Conservation (phyloP, 2,113 vertebrate species). For the Hyperopisus bebe region DNA sequence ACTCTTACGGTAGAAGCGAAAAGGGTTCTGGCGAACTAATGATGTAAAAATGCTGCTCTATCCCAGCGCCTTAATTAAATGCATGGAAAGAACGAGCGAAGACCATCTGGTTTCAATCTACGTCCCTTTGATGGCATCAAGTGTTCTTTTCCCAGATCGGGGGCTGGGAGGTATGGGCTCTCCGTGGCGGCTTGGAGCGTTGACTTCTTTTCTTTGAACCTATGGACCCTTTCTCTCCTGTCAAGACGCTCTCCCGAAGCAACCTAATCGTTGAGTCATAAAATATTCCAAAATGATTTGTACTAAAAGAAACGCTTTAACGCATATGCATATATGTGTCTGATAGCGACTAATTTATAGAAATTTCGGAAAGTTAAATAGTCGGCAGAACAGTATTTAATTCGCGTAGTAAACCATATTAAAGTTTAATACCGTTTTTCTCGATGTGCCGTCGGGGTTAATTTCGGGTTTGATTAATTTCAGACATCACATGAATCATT, state of each 20-base stretch:
- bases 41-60: conserved; percentile 81
- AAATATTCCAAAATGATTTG: conserved; percentile 28
- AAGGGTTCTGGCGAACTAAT: conserved; percentile 72
- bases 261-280: conserved; percentile 22
- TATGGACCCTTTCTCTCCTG: conserved; percentile 46
- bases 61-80: conserved; percentile 95
- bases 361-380: not conserved
- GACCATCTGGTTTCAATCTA: conserved; percentile 97
- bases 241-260: conserved; percentile 30
- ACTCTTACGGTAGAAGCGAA: conserved; percentile 47
- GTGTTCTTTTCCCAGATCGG: conserved; percentile 92
- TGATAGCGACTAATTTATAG: not conserved
- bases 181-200: conserved; percentile 72
- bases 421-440: not conserved
- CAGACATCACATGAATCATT: not conserved
- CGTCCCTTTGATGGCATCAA: conserved; percentile 98
- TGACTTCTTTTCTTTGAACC: conserved; percentile 59
- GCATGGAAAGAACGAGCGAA: conserved; percentile 81
- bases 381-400: not conserved
- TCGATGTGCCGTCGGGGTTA: not conserved
- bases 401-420: not conserved
- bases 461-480: not conserved
- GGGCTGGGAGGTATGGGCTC: conserved; percentile 80
- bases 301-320: conserved; percentile 18
- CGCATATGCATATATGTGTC: not conserved